Conservation (phyloP, 2,113 vertebrate species). For the Coryphaenoides rupestris region DNA sequence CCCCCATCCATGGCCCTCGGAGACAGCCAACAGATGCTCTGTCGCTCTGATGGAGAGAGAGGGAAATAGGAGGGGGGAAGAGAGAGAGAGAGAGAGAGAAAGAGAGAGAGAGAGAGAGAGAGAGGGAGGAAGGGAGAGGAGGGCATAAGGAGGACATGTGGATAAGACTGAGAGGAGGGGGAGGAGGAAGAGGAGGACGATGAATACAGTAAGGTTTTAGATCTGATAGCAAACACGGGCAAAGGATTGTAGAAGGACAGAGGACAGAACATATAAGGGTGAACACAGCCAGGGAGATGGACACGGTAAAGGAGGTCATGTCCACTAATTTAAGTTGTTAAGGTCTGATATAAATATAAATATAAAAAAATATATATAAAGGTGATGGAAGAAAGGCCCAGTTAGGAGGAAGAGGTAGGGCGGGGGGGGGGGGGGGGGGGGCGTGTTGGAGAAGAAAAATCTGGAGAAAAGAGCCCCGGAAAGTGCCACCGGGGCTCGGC, state of each 20-base stretch:
- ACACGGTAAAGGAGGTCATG: not conserved
- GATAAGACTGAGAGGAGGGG: not conserved
- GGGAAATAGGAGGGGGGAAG: not conserved
- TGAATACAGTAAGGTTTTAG: not conserved
- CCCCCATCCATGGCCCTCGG: too few relatives aligned
- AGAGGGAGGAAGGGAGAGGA: not conserved
- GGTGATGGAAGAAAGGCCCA: too few relatives aligned
- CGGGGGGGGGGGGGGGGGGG: constrained; percentile 5
- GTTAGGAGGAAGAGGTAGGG: not conserved
- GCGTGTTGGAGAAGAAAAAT: constrained; percentile 19
- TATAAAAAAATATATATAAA: too few relatives aligned
- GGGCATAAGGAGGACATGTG: not conserved
- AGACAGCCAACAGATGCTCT: too few relatives aligned
- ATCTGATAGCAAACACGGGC: not conserved
- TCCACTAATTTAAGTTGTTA: too few relatives aligned
- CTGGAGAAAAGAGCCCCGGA: constrained; percentile 23
- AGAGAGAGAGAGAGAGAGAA: not conserved
- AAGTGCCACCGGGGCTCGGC: constrained; percentile 37
- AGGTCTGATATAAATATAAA: too few relatives aligned
- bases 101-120: too few relatives aligned
- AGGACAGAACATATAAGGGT: not conserved
- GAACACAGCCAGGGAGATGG: too few relatives aligned
- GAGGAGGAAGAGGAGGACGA: too few relatives aligned
- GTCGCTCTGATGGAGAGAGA: not conserved
- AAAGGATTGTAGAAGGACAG: not conserved